Base-by-base conservation (phyloP, 1,140 invertebrate species). In the Drosophila sucinea region DNA sequence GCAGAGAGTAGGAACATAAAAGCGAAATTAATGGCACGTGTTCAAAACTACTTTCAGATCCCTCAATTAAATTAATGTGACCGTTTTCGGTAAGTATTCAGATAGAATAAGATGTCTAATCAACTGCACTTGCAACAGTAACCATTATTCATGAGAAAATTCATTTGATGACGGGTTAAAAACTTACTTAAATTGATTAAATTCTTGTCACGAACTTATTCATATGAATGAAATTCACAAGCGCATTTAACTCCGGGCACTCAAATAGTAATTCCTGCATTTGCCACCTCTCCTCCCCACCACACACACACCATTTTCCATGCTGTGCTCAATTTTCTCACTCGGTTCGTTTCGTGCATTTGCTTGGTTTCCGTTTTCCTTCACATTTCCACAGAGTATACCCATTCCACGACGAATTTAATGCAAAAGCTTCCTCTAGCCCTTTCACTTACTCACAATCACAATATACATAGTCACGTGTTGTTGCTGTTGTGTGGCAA, bases 301-400 rank as follows among this genome's bases (percentile, higher is more conserved):
- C 17, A 17, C 17, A 17, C 17, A 17, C 17, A 17, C 17, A 7
- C 17, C 41, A 1, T 7, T 47, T 23, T 51, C 10, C 8, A 3
- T 6, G 11, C n/a, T 4, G 40, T 41, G n/a, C 58, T 44, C 47
- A 44, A 30, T 58, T 58, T 58, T 58, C 56, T 58, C 23, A 35
- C 17, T 58, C 23, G 33, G 17, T 23, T 58, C 27, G 10, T 41
- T 44, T 17, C 30, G 44, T 51, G 60, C 17, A 41, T 41, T 66
- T 65, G 62, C 29, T 57, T 27, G 11, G 56, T 32, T 58, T 58
- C 55, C 55, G 55, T 57, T 57, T 51, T 57, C 27, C 30, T 33
- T 35, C 56, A 58, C 33, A 58, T 58, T 25, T 17, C 8, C 29
- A 29, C 17, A 17, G 17, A 17, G 17, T 17, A 17, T 32, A 29